Conservation (phyloP, 2,888 invertebrate species). For the Bhutanitis thaidina region DNA sequence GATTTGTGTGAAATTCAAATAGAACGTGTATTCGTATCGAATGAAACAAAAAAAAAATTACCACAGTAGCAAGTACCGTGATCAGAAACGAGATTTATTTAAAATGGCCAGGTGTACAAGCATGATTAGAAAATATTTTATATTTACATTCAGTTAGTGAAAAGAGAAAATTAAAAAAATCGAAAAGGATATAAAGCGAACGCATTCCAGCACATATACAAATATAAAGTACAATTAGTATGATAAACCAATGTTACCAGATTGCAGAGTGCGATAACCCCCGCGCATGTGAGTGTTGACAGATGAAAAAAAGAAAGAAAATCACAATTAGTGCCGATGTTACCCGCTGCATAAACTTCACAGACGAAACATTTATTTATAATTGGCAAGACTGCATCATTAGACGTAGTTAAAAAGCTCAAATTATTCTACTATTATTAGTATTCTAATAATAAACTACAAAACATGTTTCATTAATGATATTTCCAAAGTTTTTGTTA, state of each 20-base stretch:
- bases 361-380: constrained; percentile 11
- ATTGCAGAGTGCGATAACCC: constrained; percentile 76
- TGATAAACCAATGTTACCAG: constrained; percentile 76
- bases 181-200: constrained; percentile 24
- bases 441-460: background rate
- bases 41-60: background rate
- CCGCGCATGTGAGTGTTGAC: constrained; percentile 71
- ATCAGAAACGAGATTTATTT: background rate
- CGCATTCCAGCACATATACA: constrained; percentile 21
- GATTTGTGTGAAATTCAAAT: background rate
- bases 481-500: background rate
- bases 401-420: constrained; percentile 26
- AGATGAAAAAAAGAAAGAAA: constrained; percentile 73
- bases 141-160: background rate
- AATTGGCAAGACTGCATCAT: constrained; percentile 60
- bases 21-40: background rate
- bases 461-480: background rate
- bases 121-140: constrained; percentile 7
- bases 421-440: too few relatives aligned
- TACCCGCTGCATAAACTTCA: constrained; percentile 29
- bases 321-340: constrained; percentile 57
- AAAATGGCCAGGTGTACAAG: background rate
- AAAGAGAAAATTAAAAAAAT: constrained; percentile 23
- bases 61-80: too few relatives aligned
- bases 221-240: constrained; percentile 50